Conservation (phyloP, 2,797 vertebrate genomes). For the Danio tinwini region DNA sequence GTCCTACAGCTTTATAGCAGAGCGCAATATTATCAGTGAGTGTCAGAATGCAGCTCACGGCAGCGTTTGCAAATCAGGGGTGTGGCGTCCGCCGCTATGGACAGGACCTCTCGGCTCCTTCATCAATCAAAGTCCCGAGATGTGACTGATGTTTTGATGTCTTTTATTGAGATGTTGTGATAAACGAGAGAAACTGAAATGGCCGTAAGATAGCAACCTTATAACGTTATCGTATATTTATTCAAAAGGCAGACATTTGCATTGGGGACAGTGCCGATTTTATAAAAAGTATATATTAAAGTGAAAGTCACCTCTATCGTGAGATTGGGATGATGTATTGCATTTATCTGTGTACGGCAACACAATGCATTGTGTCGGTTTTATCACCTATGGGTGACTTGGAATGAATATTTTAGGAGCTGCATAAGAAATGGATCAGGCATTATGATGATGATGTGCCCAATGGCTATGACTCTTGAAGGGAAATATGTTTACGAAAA, state of each 20-base stretch:
- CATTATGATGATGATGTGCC: slow-evolving; percentile 36
- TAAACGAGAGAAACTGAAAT: slow-evolving; percentile 71
- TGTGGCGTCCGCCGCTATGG: slow-evolving; percentile 50
- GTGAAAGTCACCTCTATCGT: slow-evolving; percentile 42
- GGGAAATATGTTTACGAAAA: slow-evolving; percentile 16
- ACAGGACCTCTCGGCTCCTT: slow-evolving; percentile 63
- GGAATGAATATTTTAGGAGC: slow-evolving; percentile 35
- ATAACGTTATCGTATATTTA: slow-evolving; percentile 40
- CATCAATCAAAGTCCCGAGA: slow-evolving; percentile 70
- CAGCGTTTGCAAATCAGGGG: slow-evolving; percentile 59
- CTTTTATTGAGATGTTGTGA: slow-evolving; percentile 65
- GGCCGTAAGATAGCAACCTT: slow-evolving; percentile 52
- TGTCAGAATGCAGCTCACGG: slow-evolving; percentile 63
- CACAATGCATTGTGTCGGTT: slow-evolving; percentile 49
- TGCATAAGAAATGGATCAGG: slow-evolving; percentile 3
- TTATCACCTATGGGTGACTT: slow-evolving; percentile 45
- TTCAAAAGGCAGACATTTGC: slow-evolving; percentile 30
- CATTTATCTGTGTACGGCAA: slow-evolving; percentile 40
- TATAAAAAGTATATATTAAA: slow-evolving; percentile 38
- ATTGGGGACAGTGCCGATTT: not conserved
- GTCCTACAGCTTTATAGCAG: slow-evolving; percentile 35
- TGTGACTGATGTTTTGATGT: slow-evolving; percentile 68
- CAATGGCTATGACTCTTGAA: slow-evolving; percentile 24
- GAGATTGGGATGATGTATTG: not conserved
- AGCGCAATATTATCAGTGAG: slow-evolving; percentile 47